phyloP scores from a whole-genome alignment of 1,140 invertebrate genomes.

The Bombus sibiricus region DNA sequence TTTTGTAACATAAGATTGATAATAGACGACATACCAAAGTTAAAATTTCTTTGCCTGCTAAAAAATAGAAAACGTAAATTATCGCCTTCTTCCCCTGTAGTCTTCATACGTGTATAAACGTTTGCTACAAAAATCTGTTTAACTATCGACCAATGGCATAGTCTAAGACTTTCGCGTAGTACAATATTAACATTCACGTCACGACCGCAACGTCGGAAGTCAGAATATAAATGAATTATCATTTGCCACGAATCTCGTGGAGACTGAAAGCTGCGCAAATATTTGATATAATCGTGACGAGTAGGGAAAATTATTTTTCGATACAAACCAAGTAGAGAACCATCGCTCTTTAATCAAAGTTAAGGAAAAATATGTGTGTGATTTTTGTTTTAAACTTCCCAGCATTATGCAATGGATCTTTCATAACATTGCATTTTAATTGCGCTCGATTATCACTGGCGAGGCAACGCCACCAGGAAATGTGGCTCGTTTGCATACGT shows the following conservation, averaged over 20 bases:
- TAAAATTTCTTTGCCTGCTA: neutral
- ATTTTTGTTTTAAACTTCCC: neutral
- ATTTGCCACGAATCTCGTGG: neutral
- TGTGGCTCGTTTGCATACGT: constrained; percentile 36
- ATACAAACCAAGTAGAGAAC: neutral
- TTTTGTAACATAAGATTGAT: too few species aligned
- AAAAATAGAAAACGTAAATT: neutral
- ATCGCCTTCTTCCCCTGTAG: neutral
- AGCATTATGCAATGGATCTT: neutral
- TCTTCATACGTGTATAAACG: neutral
- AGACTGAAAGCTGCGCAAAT: neutral
- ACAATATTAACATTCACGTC: constrained; percentile 5
- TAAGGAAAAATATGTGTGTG: neutral
- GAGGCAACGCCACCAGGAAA: constrained; percentile 3
- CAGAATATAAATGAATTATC: constrained; percentile 31
- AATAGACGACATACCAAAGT: too few species aligned
- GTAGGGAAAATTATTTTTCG: neutral
- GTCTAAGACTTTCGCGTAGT: too few species aligned
- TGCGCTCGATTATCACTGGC: constrained; percentile 33
- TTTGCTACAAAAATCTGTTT: neutral
- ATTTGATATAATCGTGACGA: neutral
- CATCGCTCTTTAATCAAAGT: neutral
- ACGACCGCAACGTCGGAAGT: neutral
- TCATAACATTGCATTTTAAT: constrained; percentile 47
- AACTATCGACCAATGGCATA: too few species aligned